A percentile compares a stretch with the other conserved stretches of the same genome.
These are phyloP conservation scores for Popillia japonica DNA, from an alignment of 1,140 invertebrate genomes.

Conservation along the genomic window DNA sequence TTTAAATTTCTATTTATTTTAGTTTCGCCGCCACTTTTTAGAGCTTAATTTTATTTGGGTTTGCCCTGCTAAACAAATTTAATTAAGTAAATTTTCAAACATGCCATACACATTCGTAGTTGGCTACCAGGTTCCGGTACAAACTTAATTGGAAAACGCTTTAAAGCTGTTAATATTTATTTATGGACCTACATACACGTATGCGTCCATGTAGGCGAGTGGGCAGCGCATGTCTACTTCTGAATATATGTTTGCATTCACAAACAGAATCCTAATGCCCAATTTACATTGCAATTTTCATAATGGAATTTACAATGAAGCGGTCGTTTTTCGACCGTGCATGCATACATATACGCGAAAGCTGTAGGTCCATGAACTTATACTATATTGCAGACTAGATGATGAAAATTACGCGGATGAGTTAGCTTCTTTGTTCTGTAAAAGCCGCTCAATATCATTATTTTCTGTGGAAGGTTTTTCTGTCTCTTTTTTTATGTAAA, in stretches of 20 bases:
- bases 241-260: slow-evolving; percentile 2
- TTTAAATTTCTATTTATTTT: too few relatives aligned
- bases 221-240: not conserved
- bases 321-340: not conserved
- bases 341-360: too few relatives aligned
- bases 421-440: too few relatives aligned
- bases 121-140: not conserved
- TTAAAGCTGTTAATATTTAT: slow-evolving; percentile 9
- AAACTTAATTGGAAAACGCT: slow-evolving; percentile 20
- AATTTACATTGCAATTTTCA: slow-evolving; percentile 30
- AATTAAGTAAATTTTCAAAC: not conserved
- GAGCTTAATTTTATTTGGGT: not conserved
- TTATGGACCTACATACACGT: not conserved
- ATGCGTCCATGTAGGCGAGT: not conserved
- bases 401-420: too few relatives aligned
- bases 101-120: not conserved
- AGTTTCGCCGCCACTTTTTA: too few relatives aligned
- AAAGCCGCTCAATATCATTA: too few relatives aligned
- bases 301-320: slow-evolving; percentile 31
- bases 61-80: not conserved
- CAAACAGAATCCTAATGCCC: slow-evolving; percentile 13
- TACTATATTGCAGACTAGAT: too few relatives aligned
- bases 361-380: too few relatives aligned
- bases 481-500: too few relatives aligned
- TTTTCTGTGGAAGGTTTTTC: too few relatives aligned